phyloP scores from a whole-genome alignment of 2,888 invertebrate species.

The Lasioglossum marginatum region DNA sequence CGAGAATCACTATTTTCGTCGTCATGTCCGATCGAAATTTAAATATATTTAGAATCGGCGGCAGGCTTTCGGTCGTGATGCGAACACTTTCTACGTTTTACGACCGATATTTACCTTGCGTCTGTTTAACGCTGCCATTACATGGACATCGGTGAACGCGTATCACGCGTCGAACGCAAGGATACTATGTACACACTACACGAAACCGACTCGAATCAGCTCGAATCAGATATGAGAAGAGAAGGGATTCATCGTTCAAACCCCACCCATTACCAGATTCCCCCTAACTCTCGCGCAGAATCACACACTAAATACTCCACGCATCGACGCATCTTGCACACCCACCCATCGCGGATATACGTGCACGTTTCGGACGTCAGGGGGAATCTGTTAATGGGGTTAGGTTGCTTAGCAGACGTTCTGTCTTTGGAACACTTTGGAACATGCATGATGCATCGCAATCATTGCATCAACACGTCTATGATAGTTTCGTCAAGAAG shows the following conservation, averaged over 20 bases:
- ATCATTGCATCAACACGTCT: not conserved
- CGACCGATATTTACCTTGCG: slow-evolving; percentile 28
- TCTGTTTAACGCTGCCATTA: slow-evolving; percentile 57
- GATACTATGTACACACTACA: slow-evolving; percentile 49
- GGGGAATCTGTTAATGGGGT: not conserved
- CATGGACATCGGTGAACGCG: slow-evolving; percentile 30
- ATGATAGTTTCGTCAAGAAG: not conserved
- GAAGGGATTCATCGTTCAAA: slow-evolving; percentile 64
- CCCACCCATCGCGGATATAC: slow-evolving; percentile 28
- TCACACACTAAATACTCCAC: slow-evolving; percentile 46
- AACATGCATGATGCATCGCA: slow-evolving; percentile 12
- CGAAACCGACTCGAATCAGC: slow-evolving; percentile 56
- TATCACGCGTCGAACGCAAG: slow-evolving; percentile 39
- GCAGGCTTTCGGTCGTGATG: slow-evolving; percentile 21
- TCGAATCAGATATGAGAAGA: slow-evolving; percentile 58
- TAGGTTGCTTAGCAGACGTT: slow-evolving; percentile 4
- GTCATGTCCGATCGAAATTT: not conserved
- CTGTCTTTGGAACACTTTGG: slow-evolving; percentile 4
- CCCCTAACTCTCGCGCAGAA: slow-evolving; percentile 57
- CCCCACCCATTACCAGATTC: slow-evolving; percentile 66
- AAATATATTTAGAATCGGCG: slow-evolving; percentile 7
- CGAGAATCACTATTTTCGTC: slow-evolving; percentile 3
- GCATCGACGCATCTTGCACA: slow-evolving; percentile 26
- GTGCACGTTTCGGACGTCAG: slow-evolving; percentile 1
- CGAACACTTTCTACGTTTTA: slow-evolving; percentile 45